phyloP scores from a whole-genome alignment of 2,888 invertebrate genomes.

The Sinotaia quadrata region DNA sequence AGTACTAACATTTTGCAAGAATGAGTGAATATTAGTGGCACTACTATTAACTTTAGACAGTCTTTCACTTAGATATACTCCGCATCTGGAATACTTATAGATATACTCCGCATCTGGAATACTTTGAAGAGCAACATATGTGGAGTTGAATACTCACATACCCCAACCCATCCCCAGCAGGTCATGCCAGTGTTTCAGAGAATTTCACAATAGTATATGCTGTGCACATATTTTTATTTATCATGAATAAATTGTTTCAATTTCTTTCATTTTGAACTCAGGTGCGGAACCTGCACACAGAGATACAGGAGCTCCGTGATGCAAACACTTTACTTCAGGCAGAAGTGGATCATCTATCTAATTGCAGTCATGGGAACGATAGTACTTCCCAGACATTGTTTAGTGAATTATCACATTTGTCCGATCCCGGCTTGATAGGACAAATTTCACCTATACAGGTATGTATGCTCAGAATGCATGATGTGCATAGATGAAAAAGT shows the following conservation, averaged over 20 bases:
- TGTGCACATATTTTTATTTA: neutral
- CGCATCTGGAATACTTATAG: too few species aligned
- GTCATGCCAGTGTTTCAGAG: too few species aligned
- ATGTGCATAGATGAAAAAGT: too few species aligned
- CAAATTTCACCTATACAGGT: neutral
- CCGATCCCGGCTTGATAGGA: constrained; percentile 10
- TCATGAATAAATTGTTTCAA: neutral
- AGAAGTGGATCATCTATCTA: constrained; percentile 77
- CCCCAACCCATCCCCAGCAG: too few species aligned
- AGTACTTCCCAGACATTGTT: constrained; percentile 80
- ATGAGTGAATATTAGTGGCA: too few species aligned
- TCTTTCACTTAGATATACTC: too few species aligned
- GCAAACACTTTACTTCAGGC: constrained; percentile 82
- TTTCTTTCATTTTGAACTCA: constrained; percentile 40
- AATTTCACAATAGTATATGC: too few species aligned
- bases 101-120: too few species aligned
- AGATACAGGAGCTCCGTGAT: constrained; percentile 81
- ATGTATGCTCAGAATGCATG: too few species aligned
- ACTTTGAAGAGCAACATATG: neutral
- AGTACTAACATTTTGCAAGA: too few species aligned
- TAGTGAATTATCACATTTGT: constrained; percentile 81
- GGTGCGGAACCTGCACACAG: constrained; percentile 73
- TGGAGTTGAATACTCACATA: too few species aligned
- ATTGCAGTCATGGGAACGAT: constrained; percentile 12
- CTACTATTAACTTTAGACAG: too few species aligned